Conservation (phyloP, 2,113 vertebrate species). For the Microtus oregoni region DNA sequence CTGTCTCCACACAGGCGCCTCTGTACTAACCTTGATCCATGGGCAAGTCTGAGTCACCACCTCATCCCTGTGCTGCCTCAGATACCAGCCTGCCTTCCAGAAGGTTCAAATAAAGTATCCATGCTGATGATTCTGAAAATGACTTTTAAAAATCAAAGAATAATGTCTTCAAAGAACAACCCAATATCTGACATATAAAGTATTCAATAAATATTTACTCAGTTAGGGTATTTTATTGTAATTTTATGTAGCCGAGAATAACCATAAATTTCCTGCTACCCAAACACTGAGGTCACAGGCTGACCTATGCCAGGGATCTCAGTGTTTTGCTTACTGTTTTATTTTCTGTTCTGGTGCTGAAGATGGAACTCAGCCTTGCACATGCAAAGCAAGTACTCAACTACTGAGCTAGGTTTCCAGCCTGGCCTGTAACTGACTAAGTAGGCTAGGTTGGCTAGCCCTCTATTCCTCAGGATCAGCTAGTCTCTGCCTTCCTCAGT, state of each 20-base stretch:
- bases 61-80: not conserved
- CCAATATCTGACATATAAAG: not conserved
- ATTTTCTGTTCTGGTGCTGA: not conserved
- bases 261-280: not conserved
- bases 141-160: slow-evolving; percentile 41
- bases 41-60: not conserved
- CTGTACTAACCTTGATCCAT: not conserved
- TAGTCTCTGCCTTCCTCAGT: not conserved
- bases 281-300: not conserved
- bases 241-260: not conserved
- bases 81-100: not conserved
- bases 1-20: not conserved
- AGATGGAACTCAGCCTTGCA: not conserved
- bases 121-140: slow-evolving; percentile 17
- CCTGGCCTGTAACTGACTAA: not conserved
- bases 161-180: slow-evolving; percentile 3
- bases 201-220: not conserved
- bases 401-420: not conserved
- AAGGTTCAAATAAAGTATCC: not conserved
- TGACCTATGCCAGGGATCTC: not conserved
- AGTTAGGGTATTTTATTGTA: slow-evolving; percentile 18
- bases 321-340: not conserved
- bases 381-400: not conserved
- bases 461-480: not conserved
- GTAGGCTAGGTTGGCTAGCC: not conserved